A percentile compares a stretch with the other conserved stretches of the same genome.
These are phyloP conservation scores for Sialia sialis DNA, from an alignment of 2,113 vertebrate species.

Conservation along the genomic window DNA sequence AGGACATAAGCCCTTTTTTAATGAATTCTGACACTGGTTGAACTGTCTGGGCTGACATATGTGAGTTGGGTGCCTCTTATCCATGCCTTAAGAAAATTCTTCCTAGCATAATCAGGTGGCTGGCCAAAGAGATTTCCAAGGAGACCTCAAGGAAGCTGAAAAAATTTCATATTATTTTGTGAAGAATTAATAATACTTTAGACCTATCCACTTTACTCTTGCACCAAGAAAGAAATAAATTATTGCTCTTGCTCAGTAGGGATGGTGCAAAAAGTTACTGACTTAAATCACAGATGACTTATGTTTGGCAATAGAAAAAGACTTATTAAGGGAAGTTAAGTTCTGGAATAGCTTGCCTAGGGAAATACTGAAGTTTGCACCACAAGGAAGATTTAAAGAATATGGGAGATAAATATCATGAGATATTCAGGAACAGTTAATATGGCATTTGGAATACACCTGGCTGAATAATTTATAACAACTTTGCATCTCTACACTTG, in stretches of 20 bases:
- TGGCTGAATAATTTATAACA: neutral
- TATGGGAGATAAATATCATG: neutral
- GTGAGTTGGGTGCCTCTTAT: neutral
- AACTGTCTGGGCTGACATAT: neutral
- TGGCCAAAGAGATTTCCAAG: neutral
- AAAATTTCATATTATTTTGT: neutral
- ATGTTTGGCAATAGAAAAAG: neutral
- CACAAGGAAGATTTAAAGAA: neutral
- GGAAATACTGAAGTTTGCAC: neutral
- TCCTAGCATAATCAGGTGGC: neutral
- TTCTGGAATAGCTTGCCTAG: neutral
- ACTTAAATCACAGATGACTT: neutral
- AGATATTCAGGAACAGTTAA: neutral
- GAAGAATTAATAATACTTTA: neutral
- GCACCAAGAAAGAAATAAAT: neutral
- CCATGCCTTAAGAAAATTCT: neutral
- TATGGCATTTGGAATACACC: neutral
- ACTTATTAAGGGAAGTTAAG: neutral
- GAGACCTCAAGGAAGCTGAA: neutral
- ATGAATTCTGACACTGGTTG: neutral
- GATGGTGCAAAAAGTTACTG: neutral
- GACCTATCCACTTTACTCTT: neutral
- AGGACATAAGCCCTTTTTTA: neutral
- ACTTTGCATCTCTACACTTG: neutral
- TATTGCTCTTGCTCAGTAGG: neutral